Percentiles rank a stretch among this genome's conserved stretches.
Evolutionary conservation across 2,113 vertebrate genomes (phyloP).

Genomic region (Thalassoma bifasciatum): DNA sequence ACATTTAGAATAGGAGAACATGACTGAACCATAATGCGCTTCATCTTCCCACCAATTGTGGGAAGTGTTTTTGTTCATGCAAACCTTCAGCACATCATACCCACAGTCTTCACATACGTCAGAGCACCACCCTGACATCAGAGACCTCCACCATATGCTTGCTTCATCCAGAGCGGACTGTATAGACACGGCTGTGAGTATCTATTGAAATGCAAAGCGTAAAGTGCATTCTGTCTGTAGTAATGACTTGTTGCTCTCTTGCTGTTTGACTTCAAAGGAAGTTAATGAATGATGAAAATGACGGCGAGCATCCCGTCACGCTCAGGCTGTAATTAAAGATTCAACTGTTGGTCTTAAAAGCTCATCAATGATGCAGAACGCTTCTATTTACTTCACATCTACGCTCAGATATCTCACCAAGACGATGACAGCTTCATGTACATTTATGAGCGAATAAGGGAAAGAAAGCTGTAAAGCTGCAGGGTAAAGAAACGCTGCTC

Average conservation of each 20-base stretch:
- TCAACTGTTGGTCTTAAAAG: neutral
- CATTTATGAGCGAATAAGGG: neutral
- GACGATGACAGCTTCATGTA: neutral
- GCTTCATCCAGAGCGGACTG: too few species aligned
- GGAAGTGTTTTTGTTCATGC: too few species aligned
- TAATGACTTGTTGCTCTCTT: neutral
- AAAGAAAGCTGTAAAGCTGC: neutral
- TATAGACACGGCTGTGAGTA: neutral
- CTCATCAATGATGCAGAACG: neutral
- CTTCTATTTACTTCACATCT: neutral
- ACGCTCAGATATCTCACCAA: neutral
- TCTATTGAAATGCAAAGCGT: neutral
- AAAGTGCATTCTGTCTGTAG: neutral
- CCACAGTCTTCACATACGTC: too few species aligned
- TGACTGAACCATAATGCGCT: too few species aligned
- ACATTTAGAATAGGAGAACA: too few species aligned
- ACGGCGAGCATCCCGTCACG: neutral
- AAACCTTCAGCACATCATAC: too few species aligned
- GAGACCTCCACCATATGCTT: too few species aligned
- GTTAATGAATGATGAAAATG: neutral
- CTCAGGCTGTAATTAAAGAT: neutral
- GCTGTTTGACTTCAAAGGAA: neutral
- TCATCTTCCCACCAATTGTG: too few species aligned
- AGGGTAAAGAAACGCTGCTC: neutral
- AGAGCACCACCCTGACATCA: too few species aligned